A percentile compares a stretch with the other conserved stretches of the same genome.
These are phyloP conservation scores for Gobiocypris rarus DNA, from an alignment of 2,113 vertebrate genomes.

Conservation along the genomic window DNA sequence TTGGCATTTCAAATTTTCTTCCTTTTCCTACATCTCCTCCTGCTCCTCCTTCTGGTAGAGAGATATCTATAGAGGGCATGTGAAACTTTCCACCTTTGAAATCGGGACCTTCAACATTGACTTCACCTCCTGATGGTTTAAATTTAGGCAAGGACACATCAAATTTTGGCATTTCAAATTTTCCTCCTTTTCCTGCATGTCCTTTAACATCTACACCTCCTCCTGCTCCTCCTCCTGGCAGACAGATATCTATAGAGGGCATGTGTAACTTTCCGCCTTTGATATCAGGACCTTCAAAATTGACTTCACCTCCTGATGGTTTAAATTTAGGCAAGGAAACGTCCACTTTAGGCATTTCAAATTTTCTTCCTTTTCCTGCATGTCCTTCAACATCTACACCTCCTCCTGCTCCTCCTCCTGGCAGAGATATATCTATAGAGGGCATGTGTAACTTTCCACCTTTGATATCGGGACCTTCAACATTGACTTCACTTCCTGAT, in stretches of 20 bases:
- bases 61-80: conserved; percentile 66
- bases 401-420: conserved; percentile 58
- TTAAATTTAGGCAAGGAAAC: conserved; percentile 65
- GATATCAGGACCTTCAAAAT: conserved; percentile 33
- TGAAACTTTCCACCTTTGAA: conserved; percentile 58
- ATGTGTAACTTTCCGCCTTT: conserved; percentile 57
- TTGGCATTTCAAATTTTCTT: conserved; percentile 14
- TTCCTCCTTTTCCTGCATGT: conserved; percentile 48
- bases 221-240: conserved; percentile 20
- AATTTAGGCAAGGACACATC: conserved; percentile 67
- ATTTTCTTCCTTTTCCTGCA: conserved; percentile 52
- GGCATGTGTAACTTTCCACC: conserved; percentile 65
- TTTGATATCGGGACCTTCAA: conserved; percentile 51
- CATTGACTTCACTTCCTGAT: conserved; percentile 38
- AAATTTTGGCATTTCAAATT: conserved; percentile 62
- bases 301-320: conserved; percentile 31
- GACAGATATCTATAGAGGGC: too few relatives aligned
- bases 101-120: conserved; percentile 34
- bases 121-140: conserved; percentile 45
- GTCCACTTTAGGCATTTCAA: conserved; percentile 64
- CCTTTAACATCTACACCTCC: conserved; percentile 23
- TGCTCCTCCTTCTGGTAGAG: conserved; percentile 62
- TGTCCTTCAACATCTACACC: conserved; percentile 51
- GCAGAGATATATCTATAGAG: conserved; percentile 63
- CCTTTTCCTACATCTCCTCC: conserved; percentile 50